These are phyloP conservation scores for Simalia tracyae DNA, from an alignment of 2,797 vertebrate genomes.

Conservation along the genomic window DNA sequence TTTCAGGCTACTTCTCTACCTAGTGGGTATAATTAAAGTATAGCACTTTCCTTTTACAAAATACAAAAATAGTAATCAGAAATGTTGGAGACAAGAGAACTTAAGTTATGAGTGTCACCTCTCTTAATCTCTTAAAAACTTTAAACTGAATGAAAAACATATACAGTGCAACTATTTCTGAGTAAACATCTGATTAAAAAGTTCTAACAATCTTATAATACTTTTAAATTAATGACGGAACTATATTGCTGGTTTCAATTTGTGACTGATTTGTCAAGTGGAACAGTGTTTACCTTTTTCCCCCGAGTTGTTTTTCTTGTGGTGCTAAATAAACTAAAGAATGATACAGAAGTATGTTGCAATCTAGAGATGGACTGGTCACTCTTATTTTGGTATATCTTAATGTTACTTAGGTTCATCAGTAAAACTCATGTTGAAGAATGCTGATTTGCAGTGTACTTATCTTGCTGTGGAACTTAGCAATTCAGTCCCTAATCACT, in stretches of 20 bases:
- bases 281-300: not conserved
- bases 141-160: constrained; percentile 26
- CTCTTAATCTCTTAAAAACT: constrained; percentile 26
- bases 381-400: not conserved
- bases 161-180: constrained; percentile 32
- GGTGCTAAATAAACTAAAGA: not conserved
- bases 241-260: not conserved
- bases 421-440: not conserved
- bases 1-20: constrained; percentile 43
- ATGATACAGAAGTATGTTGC: not conserved
- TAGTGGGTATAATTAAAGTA: constrained; percentile 35
- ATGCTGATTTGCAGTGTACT: not conserved
- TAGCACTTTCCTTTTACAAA: constrained; percentile 11
- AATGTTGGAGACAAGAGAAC: not conserved
- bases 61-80: constrained; percentile 17
- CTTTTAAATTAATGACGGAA: constrained; percentile 23
- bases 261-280: not conserved
- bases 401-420: not conserved
- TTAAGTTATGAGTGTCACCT: not conserved
- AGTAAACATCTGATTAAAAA: constrained; percentile 23
- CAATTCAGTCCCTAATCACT: not conserved
- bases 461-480: not conserved
- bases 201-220: not conserved
- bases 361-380: not conserved
- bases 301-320: not conserved